These are phyloP conservation scores for Pegea sp. DNA, from an alignment of 23 tunicate species.

Conservation along the genomic window DNA sequence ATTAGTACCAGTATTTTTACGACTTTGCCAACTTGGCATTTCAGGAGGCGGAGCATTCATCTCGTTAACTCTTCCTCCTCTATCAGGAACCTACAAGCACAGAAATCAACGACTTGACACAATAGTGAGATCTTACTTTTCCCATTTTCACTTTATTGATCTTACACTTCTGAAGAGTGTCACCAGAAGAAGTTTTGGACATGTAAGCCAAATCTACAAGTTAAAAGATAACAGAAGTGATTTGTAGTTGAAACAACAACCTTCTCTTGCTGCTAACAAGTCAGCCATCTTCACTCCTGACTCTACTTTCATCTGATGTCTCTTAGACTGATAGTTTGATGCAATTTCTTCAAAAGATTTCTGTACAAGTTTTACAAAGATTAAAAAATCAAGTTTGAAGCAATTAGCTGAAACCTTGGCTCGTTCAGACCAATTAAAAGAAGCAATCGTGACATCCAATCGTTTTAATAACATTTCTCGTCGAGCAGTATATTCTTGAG, in stretches of 20 bases:
- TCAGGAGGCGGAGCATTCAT: slow-evolving; percentile 68
- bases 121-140: slow-evolving; percentile 14
- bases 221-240: slow-evolving; percentile 1
- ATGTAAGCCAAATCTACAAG: slow-evolving; percentile 45
- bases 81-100: slow-evolving; percentile 59
- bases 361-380: neutral
- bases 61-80: slow-evolving; percentile 72
- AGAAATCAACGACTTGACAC: too few species aligned
- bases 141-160: slow-evolving; percentile 79
- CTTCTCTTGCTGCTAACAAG: slow-evolving; percentile 68
- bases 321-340: slow-evolving; percentile 26
- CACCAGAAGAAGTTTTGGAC: slow-evolving; percentile 59
- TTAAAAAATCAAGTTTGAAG: neutral
- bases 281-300: slow-evolving; percentile 16
- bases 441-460: slow-evolving; percentile 58
- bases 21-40: slow-evolving; percentile 87
- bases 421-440: slow-evolving; percentile 73
- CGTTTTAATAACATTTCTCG: slow-evolving; percentile 60
- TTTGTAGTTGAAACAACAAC: neutral
- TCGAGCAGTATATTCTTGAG: slow-evolving; percentile 27
- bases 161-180: slow-evolving; percentile 37
- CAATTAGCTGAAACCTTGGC: slow-evolving; percentile 28
- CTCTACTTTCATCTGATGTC: slow-evolving; percentile 17
- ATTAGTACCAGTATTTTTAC: slow-evolving; percentile 40
- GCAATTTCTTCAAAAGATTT: slow-evolving; percentile 15